A percentile compares a stretch with the other conserved stretches of the same genome.
Evolutionary conservation across 2,888 invertebrate species (phyloP).

Genomic region (Ptilodon capucinus): DNA sequence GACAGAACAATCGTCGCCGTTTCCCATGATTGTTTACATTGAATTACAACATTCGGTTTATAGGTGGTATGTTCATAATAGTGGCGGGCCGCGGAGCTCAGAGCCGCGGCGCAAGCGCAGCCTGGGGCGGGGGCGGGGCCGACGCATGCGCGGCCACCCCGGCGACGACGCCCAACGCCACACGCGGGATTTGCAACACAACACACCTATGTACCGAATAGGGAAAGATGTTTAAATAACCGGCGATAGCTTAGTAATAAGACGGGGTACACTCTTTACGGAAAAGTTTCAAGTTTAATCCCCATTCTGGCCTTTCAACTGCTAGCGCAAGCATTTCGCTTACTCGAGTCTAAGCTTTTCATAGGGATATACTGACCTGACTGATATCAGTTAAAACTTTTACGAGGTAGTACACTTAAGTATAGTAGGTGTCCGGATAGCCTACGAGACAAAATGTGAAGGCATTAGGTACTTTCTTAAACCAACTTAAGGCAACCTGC

Average conservation of each 20-base stretch:
- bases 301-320: too few relatives aligned
- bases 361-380: too few relatives aligned
- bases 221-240: not conserved
- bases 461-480: too few relatives aligned
- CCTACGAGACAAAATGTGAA: too few relatives aligned
- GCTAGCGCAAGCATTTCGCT: too few relatives aligned
- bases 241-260: not conserved
- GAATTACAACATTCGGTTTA: conserved; percentile 68
- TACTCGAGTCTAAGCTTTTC: too few relatives aligned
- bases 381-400: too few relatives aligned
- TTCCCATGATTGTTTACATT: conserved; percentile 74
- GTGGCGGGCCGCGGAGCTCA: conserved; percentile 26
- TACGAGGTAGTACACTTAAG: too few relatives aligned
- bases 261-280: too few relatives aligned
- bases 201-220: conserved; percentile 25
- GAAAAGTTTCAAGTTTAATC: too few relatives aligned
- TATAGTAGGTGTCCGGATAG: too few relatives aligned
- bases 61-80: conserved; percentile 45
- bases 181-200: conserved; percentile 37
- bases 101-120: conserved; percentile 44
- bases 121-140: conserved; percentile 69
- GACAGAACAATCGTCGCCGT: conserved; percentile 64
- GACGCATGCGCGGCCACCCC: conserved; percentile 72
- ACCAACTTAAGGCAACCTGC: too few relatives aligned
- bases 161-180: conserved; percentile 65